Base-by-base conservation (phyloP, 2,113 vertebrate genomes). In the pig (Sus scrofa) region DNA sequence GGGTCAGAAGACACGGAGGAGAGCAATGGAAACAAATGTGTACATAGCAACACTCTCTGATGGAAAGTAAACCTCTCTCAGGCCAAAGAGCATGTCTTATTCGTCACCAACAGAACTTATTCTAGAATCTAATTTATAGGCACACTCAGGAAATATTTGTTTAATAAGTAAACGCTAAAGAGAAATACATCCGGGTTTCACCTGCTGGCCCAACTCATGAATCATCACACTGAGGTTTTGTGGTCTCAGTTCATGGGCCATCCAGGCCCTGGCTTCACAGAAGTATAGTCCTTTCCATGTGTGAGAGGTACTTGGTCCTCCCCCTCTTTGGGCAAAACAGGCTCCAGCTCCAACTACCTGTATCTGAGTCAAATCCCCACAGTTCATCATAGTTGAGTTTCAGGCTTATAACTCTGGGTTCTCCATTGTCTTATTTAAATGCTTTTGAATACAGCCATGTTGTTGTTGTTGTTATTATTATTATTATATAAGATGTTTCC, bases 121-220 rank as follows among this genome's bases (percentile, higher is more conserved):
- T 91, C 83, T 52, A 86, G 82, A 97, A 96, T 78, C 91, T 86
- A 89, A 97, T 86, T 97, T 96, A 86, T 44, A 74, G 86, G 56
- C 37, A 67, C 39, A 70, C 82, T 96, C 85, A 74, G 86, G 86
- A 97, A 94, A 95, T 89, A 95, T 96, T 96, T 95, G 74, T 96
- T 85, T 91, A 93, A 96, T 91, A 95, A 96, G 95, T 95, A 95
- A 96, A 73, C 81, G 91, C 89, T 89, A 50, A 83, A 91, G 67
- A 81, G 50, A 87, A 93, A 95, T 90, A 74, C 37, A 86, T 93
- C 82, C 91, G 56, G 16, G 52, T 52, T 94, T 96, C 58, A 91
- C 62, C 81, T 85, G 26, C 22, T 93, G 82, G 37, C 79, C 67
- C 87, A 27, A 82, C 74, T 85, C 71, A 54, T 85, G 34, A 95